A percentile compares a stretch with the other conserved stretches of the same genome.
Conservation (phyloP, 2,113 vertebrate species). For the Oreochromis spilurus region DNA sequence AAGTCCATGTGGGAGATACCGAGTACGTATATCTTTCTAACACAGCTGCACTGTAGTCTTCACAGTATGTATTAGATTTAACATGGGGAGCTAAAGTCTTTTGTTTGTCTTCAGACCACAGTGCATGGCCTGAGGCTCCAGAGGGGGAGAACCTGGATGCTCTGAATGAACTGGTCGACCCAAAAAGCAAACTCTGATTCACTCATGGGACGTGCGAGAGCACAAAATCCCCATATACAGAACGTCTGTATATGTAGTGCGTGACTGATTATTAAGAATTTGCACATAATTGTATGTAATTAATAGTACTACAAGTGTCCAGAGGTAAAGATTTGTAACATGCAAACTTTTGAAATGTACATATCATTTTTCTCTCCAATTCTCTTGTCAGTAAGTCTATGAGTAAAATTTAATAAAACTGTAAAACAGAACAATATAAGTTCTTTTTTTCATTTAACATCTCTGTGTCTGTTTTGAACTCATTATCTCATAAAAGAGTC, state of each 20-base stretch:
- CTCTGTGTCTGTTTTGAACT: not conserved
- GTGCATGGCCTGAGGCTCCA: slow-evolving; percentile 78
- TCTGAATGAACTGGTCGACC: slow-evolving; percentile 68
- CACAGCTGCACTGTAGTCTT: not conserved
- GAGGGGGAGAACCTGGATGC: slow-evolving; percentile 77
- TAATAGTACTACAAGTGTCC: not conserved
- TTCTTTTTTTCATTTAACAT: not conserved
- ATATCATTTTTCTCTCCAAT: not conserved
- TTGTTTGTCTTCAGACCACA: slow-evolving; percentile 72
- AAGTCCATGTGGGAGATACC: slow-evolving; percentile 65
- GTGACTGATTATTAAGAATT: not conserved
- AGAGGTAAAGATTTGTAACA: not conserved
- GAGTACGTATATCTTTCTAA: slow-evolving; percentile 54
- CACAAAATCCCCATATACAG: not conserved
- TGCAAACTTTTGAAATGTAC: not conserved
- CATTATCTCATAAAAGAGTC: not conserved
- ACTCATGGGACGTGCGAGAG: too few species aligned
- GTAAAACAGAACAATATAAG: not conserved
- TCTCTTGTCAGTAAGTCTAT: not conserved
- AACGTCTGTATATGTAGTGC: not conserved
- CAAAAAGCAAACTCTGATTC: slow-evolving; percentile 68
- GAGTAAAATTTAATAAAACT: not conserved
- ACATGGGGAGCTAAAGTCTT: not conserved
- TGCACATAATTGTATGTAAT: slow-evolving; percentile 30
- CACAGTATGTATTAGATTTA: not conserved